Conservation (phyloP, 2,888 invertebrate genomes). For the Drosophila hamatofila region DNA sequence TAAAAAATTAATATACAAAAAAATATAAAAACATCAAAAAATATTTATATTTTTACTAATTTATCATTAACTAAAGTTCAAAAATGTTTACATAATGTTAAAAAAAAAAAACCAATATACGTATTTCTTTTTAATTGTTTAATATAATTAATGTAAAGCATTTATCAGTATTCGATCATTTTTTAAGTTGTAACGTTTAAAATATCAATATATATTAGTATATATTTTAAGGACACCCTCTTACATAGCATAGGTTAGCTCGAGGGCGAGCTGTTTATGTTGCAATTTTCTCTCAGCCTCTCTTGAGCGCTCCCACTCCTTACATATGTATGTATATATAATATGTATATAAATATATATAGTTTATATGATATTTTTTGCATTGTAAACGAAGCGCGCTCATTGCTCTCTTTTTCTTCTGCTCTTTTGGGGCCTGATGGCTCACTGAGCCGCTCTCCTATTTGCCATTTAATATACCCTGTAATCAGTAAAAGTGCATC, state of each 20-base stretch:
- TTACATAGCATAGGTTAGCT: constrained; percentile 13
- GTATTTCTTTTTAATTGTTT: no score
- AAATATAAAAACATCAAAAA: neutral
- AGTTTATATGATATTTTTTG: constrained; percentile 32
- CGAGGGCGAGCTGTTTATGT: neutral
- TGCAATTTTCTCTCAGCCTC: neutral
- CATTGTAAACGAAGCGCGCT: constrained; percentile 44
- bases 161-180: no score
- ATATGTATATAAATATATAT: no score
- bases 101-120: no score
- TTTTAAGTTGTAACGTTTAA: no score
- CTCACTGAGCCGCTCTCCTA: constrained; percentile 48
- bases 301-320: constrained; percentile 13
- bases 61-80: no score
- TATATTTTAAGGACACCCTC: neutral
- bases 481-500: neutral
- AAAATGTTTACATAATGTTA: no score
- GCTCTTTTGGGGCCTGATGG: constrained; percentile 9
- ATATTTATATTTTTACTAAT: no score
- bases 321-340: no score
- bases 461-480: constrained; percentile 34
- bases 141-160: no score
- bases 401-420: constrained; percentile 21
- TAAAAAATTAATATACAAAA: no score
- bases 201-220: no score